These are phyloP conservation scores for Entomyzon cyanotis DNA, from an alignment of 2,113 vertebrate species.

Conservation along the genomic window DNA sequence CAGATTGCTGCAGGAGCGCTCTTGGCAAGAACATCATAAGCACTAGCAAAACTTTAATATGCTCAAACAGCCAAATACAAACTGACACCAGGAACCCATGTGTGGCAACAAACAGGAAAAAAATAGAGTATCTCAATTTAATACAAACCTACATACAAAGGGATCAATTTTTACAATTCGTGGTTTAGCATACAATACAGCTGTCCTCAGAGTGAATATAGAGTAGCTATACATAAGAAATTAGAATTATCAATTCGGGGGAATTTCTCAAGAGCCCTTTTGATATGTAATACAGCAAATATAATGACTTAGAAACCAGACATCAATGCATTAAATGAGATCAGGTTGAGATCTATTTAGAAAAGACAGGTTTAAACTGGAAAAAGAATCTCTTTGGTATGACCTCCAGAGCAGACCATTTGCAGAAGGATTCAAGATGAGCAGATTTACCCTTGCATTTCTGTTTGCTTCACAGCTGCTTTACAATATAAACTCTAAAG, in stretches of 20 bases:
- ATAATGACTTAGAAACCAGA: constrained; percentile 81
- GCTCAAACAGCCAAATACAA: constrained; percentile 85
- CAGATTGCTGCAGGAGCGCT: constrained; percentile 85
- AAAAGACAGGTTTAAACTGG: constrained; percentile 76
- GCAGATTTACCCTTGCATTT: constrained; percentile 36
- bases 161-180: constrained; percentile 83
- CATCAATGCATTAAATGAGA: constrained; percentile 82
- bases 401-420: constrained; percentile 76
- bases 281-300: constrained; percentile 81
- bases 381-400: constrained; percentile 80
- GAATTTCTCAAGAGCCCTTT: constrained; percentile 83
- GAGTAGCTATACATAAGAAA: constrained; percentile 86
- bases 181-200: constrained; percentile 82
- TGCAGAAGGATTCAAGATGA: constrained; percentile 61
- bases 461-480: constrained; percentile 39
- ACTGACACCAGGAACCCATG: constrained; percentile 82
- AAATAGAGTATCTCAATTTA: constrained; percentile 82
- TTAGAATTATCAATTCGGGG: constrained; percentile 80
- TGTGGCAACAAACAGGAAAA: constrained; percentile 74
- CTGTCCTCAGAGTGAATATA: constrained; percentile 80
- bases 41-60: constrained; percentile 86
- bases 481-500: constrained; percentile 54
- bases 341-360: constrained; percentile 77
- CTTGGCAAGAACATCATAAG: constrained; percentile 89
- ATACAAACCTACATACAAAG: constrained; percentile 84